Base-by-base conservation (phyloP, 2,797 vertebrate species). In the Anas bahamensis region DNA sequence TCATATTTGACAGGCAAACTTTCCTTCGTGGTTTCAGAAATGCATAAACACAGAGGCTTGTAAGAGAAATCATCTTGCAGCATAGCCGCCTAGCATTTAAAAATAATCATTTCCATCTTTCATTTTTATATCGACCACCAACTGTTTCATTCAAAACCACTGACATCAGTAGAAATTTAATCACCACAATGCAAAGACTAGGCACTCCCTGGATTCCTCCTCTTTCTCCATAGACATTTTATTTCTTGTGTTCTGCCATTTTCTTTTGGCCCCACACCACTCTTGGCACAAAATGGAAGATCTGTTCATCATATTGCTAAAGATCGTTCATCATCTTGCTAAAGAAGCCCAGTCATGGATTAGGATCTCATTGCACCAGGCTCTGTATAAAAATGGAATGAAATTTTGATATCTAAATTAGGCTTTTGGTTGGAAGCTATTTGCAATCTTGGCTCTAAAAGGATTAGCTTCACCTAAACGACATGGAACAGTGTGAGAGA, bases 401-500 rank as follows among this genome's bases (percentile, higher is more conserved):
- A 90, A 90, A 91, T 52, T 50, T 46, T 84, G 86, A 91, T 83
- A 86, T 61, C 46, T 90, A 91, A 90, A 91, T 91, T 84, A 63
- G 65, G 71, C 37, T 69, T 94, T 94, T 88, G 26, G 50, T 77
- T 93, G 72, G 78, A 86, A 96, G 85, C 7, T 94, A 35, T 93
- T 93, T 94, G 83, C 88, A 83, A 4, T 91, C 70, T 81, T 50
- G 46, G 35, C 66, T 83, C 42, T 83, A 73, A 95, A 96, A 86
- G 33, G 90, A 95, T 94, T 96, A 95, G 29, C 75, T 83, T 91
- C 78, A 94, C 81, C 65, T 80, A 84, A 94, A 76, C 56, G 60
- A 60, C 80, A 68, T 7, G 6, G 56, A 94, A 82, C 46, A 77
- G 68, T 33, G 61, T 77, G 81, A 86, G 72, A 86, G 44, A 29